These are phyloP conservation scores for Drosophila lacertosa DNA, from an alignment of 1,140 invertebrate genomes.

Conservation along the genomic window DNA sequence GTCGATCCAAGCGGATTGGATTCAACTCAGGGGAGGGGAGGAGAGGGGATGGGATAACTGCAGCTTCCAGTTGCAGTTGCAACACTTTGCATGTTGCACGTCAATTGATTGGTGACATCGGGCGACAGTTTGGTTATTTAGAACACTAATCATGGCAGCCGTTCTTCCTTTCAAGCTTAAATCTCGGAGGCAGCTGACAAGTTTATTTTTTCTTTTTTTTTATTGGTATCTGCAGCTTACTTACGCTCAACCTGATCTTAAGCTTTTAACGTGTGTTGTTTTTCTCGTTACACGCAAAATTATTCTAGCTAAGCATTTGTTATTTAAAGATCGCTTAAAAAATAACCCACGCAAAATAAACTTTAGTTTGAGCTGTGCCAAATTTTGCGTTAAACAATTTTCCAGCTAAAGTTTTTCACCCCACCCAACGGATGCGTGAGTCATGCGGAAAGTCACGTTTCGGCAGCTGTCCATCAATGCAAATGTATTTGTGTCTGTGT, in stretches of 20 bases:
- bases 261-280: constrained; percentile 52
- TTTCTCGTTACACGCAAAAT: not conserved
- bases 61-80: not conserved
- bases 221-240: constrained; percentile 10
- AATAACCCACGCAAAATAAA: too few relatives aligned
- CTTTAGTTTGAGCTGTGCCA: constrained; percentile 7
- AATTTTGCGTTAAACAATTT: constrained; percentile 31
- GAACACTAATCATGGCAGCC: constrained; percentile 74
- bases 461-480: constrained; percentile 55
- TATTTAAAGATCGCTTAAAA: too few relatives aligned
- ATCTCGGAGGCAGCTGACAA: constrained; percentile 39
- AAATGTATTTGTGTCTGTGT: constrained; percentile 26
- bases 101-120: constrained; percentile 52
- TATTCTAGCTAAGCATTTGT: constrained; percentile 11
- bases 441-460: constrained; percentile 70
- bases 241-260: constrained; percentile 53
- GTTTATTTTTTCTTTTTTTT: not conserved
- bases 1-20: constrained; percentile 43
- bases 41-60: constrained; percentile 4
- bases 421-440: constrained; percentile 57
- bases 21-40: too few relatives aligned
- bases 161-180: constrained; percentile 57
- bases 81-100: constrained; percentile 65
- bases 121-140: constrained; percentile 62
- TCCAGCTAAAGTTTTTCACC: constrained; percentile 42